These are phyloP conservation scores for Marmota flaviventris DNA, from an alignment of 2,113 vertebrate species.

Conservation along the genomic window DNA sequence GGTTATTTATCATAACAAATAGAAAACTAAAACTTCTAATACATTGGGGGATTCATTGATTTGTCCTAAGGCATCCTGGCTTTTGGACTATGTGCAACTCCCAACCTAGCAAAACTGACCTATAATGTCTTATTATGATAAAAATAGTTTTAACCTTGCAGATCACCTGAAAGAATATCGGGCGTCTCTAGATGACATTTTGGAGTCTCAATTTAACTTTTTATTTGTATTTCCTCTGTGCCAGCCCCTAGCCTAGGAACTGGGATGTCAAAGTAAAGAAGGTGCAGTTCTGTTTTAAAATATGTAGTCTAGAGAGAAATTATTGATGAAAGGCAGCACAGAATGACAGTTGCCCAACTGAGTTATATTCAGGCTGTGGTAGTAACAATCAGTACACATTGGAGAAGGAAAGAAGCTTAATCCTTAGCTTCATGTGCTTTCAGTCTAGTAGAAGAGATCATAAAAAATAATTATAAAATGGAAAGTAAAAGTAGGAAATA, in stretches of 20 bases:
- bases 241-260: neutral
- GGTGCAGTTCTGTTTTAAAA: neutral
- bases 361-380: neutral
- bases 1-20: neutral
- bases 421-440: neutral
- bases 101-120: neutral
- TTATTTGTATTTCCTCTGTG: neutral
- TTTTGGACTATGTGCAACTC: neutral
- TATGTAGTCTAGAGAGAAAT: neutral
- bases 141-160: too few species aligned
- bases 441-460: neutral
- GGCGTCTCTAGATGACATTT: neutral
- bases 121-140: neutral
- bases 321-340: neutral
- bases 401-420: neutral
- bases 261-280: neutral
- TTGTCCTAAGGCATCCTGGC: neutral
- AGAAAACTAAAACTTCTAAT: neutral
- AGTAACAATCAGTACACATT: neutral
- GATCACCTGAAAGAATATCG: neutral
- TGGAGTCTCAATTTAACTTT: neutral
- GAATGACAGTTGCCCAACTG: neutral
- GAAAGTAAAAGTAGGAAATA: neutral
- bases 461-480: neutral
- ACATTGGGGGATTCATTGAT: neutral